phyloP scores from a whole-genome alignment of 2,797 vertebrate genomes.

The Sebastes matsubarae region DNA sequence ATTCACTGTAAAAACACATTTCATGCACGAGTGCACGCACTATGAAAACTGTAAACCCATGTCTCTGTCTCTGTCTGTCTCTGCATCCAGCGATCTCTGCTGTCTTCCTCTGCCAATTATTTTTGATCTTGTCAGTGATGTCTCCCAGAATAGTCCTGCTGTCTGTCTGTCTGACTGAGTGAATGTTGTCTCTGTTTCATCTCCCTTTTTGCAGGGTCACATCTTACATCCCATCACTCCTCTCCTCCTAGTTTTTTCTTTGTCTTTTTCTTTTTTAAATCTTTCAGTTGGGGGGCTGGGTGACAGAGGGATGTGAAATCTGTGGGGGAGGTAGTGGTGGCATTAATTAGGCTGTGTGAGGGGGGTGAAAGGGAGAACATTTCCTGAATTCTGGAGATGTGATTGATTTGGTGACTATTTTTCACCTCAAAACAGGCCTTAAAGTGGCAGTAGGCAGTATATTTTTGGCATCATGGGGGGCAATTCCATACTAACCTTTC shows the following conservation, averaged over 20 bases:
- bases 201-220: neutral
- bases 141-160: conserved; percentile 45
- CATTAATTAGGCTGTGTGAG: neutral
- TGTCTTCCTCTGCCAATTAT: conserved; percentile 42
- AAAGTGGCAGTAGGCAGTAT: too few relatives aligned
- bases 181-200: neutral
- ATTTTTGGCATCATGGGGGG: too few relatives aligned
- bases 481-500: too few relatives aligned
- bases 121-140: conserved; percentile 38
- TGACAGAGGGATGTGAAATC: neutral
- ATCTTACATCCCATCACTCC: neutral
- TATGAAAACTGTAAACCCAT: neutral
- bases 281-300: neutral
- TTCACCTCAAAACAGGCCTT: neutral
- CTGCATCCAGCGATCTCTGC: neutral
- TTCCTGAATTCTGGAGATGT: neutral
- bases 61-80: neutral
- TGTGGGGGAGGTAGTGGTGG: neutral
- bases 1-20: neutral
- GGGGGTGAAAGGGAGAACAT: neutral
- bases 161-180: conserved; percentile 16
- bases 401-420: neutral
- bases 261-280: neutral
- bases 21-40: conserved; percentile 5
- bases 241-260: neutral